Percentiles rank a stretch among this genome's conserved stretches.
Conservation (phyloP, 2,888 invertebrate genomes). For the Gortyna flavago region DNA sequence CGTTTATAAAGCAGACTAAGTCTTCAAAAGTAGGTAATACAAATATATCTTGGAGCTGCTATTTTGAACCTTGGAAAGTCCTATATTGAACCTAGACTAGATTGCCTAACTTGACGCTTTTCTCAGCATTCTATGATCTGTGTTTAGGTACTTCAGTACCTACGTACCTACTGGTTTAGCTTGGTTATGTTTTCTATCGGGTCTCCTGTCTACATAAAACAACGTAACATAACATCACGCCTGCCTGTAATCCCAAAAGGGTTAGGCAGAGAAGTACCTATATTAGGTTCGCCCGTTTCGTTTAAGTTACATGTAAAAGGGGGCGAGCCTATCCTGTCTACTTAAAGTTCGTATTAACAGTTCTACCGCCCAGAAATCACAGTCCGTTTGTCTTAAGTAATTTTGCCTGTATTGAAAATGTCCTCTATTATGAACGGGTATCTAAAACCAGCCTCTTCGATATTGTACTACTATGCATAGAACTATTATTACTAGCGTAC, state of each 20-base stretch:
- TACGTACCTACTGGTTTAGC: background rate
- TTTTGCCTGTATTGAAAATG: background rate
- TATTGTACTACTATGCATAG: background rate
- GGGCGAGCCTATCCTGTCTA: background rate
- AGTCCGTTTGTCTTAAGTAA: conserved; percentile 5
- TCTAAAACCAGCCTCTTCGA: background rate
- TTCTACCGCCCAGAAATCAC: conserved; percentile 30
- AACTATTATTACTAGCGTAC: too few relatives aligned
- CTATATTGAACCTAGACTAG: background rate
- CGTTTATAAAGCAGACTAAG: background rate
- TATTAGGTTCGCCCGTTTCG: too few relatives aligned
- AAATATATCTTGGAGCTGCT: too few relatives aligned
- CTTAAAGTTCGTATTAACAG: conserved; percentile 40
- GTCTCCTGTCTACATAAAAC: background rate
- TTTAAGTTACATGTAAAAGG: too few relatives aligned
- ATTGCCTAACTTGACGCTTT: background rate
- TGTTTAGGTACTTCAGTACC: background rate
- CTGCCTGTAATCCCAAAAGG: too few relatives aligned
- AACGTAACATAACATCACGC: background rate
- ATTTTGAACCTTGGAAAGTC: background rate
- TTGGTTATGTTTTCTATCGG: background rate
- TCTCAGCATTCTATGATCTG: background rate
- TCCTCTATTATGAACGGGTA: background rate
- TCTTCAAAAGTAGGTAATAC: background rate
- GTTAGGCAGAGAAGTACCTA: too few relatives aligned